A percentile compares a stretch with the other conserved stretches of the same genome.
Evolutionary conservation across 2,888 invertebrate genomes (phyloP).

Genomic region (Urechis unicinctus): DNA sequence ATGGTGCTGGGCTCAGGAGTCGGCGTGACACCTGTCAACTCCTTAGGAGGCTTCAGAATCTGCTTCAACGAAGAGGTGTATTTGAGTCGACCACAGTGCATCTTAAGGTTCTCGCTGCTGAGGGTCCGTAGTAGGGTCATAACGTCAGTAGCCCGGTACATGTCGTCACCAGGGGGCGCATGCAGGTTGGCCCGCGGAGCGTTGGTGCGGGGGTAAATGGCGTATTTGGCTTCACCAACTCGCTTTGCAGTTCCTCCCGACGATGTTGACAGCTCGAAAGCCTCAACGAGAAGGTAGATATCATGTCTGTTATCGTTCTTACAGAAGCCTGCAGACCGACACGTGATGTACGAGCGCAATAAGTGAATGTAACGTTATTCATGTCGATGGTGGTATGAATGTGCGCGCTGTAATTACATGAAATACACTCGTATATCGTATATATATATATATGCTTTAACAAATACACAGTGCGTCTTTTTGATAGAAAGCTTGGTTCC

Average conservation of each 20-base stretch:
- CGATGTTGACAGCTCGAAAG: constrained; percentile 21
- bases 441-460: no score
- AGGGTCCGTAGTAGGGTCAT: constrained; percentile 33
- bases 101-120: constrained; percentile 33
- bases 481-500: no score
- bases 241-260: neutral
- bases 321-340: constrained; percentile 41
- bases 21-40: constrained; percentile 17
- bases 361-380: neutral
- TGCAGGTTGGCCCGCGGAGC: constrained; percentile 33
- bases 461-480: no score
- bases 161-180: constrained; percentile 33
- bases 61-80: constrained; percentile 17
- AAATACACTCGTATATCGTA: neutral
- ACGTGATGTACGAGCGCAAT: no score
- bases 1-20: neutral
- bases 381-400: neutral
- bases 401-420: neutral
- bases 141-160: constrained; percentile 34
- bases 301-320: constrained; percentile 43
- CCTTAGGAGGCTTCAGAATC: constrained; percentile 25
- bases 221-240: constrained; percentile 35
- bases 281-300: constrained; percentile 38
- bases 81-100: constrained; percentile 43
- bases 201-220: constrained; percentile 41